Evolutionary conservation across 2,888 invertebrate species (phyloP), one percentile per base, ranked within the genome.

Genomic region (Lutraria lutraria): DNA sequence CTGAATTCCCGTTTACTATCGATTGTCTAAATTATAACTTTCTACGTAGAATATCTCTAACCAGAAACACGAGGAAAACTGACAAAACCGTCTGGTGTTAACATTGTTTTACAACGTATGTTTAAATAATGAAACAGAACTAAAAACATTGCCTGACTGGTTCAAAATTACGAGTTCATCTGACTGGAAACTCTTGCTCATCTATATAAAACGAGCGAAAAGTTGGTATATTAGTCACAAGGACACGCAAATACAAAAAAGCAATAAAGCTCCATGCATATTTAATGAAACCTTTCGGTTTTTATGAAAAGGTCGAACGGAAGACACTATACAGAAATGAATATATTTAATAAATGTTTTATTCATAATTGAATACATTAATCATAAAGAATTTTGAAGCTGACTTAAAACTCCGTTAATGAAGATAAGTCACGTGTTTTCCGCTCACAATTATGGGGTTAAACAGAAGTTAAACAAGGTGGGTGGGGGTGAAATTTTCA

Each of bases 321-420:
- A 25, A 68, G 63, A 68, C n/a, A n/a, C 12, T 12, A 68, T n/a
- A 68, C 25, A 68, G 63, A 68, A 68, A 68, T 43, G 43, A 25
- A 25, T 68, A 25, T 25, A 68, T 68, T 68, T 68, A 68, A 68
- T 68, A 68, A 68, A 68, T 68, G 63, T 68, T 68, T 68, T 68
- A 68, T 68, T 68, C 63, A 68, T 68, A 68, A 68, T 68, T 68
- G 63, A 68, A 68, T 68, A 12, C 63, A 68, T 68, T 68, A n/a
- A 68, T 68, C 63, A 68, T 68, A n/a, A 25, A 68, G 63, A n/a
- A 68, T 25, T n/a, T 6, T 12, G 25, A 68, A 68, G 10, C 25
- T 68, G 63, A 25, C 25, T 12, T 25, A 68, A 4, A 25, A 13
- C 63, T 12, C 6, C 63, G n/a, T 25, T 10, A 68, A 68, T 25